These are phyloP conservation scores for Hydrotaea cyrtoneurina DNA, from an alignment of 2,888 invertebrate species.

Conservation along the genomic window DNA sequence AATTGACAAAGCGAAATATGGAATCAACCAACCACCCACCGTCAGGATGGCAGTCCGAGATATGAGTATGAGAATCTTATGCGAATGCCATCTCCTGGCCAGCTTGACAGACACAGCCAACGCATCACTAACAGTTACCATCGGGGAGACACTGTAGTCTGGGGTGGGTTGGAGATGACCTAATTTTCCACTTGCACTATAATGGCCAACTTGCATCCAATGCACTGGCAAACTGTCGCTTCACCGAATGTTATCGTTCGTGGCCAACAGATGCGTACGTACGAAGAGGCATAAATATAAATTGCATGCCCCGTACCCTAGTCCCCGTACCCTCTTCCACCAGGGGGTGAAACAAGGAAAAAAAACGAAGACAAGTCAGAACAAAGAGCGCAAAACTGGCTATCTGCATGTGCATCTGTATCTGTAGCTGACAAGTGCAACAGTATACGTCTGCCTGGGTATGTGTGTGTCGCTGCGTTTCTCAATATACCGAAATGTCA, in stretches of 20 bases:
- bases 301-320: no score
- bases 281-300: not conserved
- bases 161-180: slow-evolving; percentile 40
- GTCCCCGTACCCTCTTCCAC: no score
- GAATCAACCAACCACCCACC: no score
- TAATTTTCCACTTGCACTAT: slow-evolving; percentile 36
- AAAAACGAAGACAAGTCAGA: not conserved
- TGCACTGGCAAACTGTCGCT: not conserved
- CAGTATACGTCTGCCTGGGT: not conserved
- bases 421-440: slow-evolving; percentile 46
- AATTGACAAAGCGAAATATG: no score
- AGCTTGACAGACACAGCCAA: not conserved
- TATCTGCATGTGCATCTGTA: not conserved
- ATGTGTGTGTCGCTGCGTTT: not conserved
- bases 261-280: not conserved
- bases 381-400: not conserved
- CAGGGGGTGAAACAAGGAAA: not conserved
- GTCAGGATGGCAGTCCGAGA: no score
- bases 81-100: not conserved
- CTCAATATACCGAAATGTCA: not conserved
- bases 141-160: no score
- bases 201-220: not conserved
- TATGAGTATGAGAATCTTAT: no score
- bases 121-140: not conserved
- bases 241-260: not conserved